Evolutionary conservation across 64 coral and sea anemone genomes (phyloP), one percentile per base, ranked within the genome.

Genomic region (Orbicella faveolata): DNA sequence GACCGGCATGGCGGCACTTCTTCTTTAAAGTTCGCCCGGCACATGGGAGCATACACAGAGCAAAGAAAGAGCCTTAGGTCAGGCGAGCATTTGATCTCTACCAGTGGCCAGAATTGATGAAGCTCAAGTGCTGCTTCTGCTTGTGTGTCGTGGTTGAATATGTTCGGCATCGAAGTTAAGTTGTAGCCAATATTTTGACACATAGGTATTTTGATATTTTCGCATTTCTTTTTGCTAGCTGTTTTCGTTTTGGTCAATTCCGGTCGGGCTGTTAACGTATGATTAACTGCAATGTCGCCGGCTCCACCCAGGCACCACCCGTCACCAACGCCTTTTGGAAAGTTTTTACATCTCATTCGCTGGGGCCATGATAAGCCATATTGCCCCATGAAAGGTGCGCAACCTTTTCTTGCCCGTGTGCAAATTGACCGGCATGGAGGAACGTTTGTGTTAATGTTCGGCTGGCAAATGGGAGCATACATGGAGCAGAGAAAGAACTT

Each of bases 21-120:
- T 23, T 18, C 64, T 12, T 52, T 48, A 6, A 92, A 55, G 6
- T 36, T 17, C 12, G 84, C 2, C 34, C 61, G 89, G 23, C 84
- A 95, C 5, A 88, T 74, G 1, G 94, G 94, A 4, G 89, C 89
- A 55, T 95, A 88, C 17, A 83, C 36, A 2, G 89, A 81, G 37
- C 94, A 95, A 4, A 95, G 53, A 75, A 91, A 95, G 26, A 91
- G 72, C 7, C 9, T 34, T 20, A 91, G 61, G 88, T 91, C 89
- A 34, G 23, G 92, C 3, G 92, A 94, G 53, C 92, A 94, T 7
- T 76, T 75, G 79, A 90, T 90, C 80, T 94, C 78, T 39, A 90
- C 87, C 23, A 94, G 87, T 19, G 87, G 92, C 92, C 92, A 94
- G 78, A 90, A 94, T 30, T 90, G 92, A 67, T 86, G 92, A 76